phyloP scores from a whole-genome alignment of 2,113 vertebrate genomes.

The Ammodytes dubius region DNA sequence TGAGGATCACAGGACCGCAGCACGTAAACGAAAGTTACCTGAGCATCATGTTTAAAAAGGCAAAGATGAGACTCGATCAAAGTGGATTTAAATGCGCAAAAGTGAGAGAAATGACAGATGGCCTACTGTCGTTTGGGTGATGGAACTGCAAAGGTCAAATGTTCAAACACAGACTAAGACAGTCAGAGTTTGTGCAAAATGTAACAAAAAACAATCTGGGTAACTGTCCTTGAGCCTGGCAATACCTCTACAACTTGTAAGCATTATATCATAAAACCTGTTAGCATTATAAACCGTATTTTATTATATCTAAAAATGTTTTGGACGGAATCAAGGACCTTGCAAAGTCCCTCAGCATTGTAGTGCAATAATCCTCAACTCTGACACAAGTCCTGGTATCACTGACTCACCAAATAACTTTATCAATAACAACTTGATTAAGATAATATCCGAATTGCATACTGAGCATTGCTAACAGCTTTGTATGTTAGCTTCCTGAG shows the following conservation, averaged over 20 bases:
- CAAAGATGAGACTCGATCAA: constrained; percentile 18
- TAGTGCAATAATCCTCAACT: not conserved
- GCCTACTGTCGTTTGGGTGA: not conserved
- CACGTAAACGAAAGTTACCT: constrained; percentile 26
- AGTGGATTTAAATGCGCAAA: constrained; percentile 11
- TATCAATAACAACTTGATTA: not conserved
- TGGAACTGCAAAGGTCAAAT: not conserved
- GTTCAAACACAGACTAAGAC: not conserved
- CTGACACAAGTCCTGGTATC: not conserved
- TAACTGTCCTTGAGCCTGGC: not conserved
- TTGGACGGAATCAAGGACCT: not conserved
- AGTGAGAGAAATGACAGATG: not conserved
- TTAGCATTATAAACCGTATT: not conserved
- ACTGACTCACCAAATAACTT: not conserved
- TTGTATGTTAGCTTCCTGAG: constrained; percentile 37
- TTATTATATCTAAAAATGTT: not conserved
- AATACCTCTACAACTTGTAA: not conserved
- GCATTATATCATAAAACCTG: not conserved
- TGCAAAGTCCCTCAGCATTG: not conserved
- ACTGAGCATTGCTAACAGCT: not conserved
- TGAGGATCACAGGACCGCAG: not conserved
- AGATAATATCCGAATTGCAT: not conserved
- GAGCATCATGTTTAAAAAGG: constrained; percentile 3
- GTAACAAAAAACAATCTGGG: not conserved
- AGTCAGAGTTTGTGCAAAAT: not conserved